Conservation (phyloP, 1,140 invertebrate species). For the Agrilus planipennis region DNA sequence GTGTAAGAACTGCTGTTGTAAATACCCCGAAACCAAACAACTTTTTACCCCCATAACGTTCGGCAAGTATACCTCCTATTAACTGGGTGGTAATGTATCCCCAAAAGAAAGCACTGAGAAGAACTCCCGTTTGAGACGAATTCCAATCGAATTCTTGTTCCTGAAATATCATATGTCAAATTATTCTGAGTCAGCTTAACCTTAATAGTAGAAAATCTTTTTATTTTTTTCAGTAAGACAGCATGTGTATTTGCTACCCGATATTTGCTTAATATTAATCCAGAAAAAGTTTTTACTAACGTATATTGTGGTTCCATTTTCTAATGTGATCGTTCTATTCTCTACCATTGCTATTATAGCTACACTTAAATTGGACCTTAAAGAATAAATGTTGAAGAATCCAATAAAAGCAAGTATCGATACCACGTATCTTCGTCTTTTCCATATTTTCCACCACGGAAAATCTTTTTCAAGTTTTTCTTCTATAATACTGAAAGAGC, state of each 20-base stretch:
- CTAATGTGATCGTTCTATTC: constrained; percentile 33
- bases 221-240: background rate
- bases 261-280: background rate
- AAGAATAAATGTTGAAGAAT: constrained; percentile 76
- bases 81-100: constrained; percentile 40
- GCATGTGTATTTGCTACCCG: background rate
- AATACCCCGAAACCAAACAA: background rate
- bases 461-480: no score
- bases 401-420: constrained; percentile 71
- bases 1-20: background rate
- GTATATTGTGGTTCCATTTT: background rate
- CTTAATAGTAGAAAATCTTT: no score
- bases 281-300: background rate
- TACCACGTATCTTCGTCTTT: constrained; percentile 55
- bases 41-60: background rate
- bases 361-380: constrained; percentile 80
- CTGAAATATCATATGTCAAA: no score
- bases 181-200: no score
- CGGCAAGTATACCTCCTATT: constrained; percentile 1
- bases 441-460: constrained; percentile 53
- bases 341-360: constrained; percentile 81
- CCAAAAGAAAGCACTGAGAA: constrained; percentile 82
- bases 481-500: no score
- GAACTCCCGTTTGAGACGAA: constrained; percentile 60
- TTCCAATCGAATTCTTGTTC: constrained; percentile 67